These are phyloP conservation scores for Caretta caretta DNA, from an alignment of 2,113 vertebrate genomes.

Conservation along the genomic window DNA sequence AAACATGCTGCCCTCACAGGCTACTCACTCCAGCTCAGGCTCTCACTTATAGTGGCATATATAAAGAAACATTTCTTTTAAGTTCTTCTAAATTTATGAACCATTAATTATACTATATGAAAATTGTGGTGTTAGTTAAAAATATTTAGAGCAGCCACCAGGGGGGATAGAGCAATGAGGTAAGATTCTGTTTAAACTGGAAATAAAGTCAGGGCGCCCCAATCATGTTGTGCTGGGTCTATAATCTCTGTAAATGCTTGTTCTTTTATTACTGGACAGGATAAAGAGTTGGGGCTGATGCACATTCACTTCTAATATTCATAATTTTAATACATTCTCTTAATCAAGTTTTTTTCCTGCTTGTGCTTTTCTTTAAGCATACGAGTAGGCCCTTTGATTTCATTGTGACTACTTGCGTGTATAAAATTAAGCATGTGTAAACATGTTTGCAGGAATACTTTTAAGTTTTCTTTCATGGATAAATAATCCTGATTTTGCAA, in stretches of 20 bases:
- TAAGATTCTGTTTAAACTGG: neutral
- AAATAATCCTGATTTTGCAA: neutral
- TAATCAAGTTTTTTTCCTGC: neutral
- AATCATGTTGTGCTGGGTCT: neutral
- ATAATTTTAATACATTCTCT: neutral
- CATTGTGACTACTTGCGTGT: neutral
- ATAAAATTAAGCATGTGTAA: neutral
- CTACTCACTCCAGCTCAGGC: neutral
- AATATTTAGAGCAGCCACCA: neutral
- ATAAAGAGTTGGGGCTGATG: neutral
- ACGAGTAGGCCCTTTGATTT: neutral
- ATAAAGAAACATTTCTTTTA: neutral
- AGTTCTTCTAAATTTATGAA: neutral
- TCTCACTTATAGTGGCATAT: neutral
- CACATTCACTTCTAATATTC: neutral
- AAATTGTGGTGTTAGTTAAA: neutral
- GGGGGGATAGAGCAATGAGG: neutral
- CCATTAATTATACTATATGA: neutral
- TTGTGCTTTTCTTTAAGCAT: neutral
- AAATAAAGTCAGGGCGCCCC: neutral
- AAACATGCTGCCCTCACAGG: neutral
- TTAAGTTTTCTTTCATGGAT: neutral
- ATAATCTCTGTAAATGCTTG: accelerated
- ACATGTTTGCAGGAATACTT: neutral
- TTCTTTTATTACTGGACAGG: neutral